phyloP scores from a whole-genome alignment of 2,797 vertebrate genomes.

The Oryzias sinensis region DNA sequence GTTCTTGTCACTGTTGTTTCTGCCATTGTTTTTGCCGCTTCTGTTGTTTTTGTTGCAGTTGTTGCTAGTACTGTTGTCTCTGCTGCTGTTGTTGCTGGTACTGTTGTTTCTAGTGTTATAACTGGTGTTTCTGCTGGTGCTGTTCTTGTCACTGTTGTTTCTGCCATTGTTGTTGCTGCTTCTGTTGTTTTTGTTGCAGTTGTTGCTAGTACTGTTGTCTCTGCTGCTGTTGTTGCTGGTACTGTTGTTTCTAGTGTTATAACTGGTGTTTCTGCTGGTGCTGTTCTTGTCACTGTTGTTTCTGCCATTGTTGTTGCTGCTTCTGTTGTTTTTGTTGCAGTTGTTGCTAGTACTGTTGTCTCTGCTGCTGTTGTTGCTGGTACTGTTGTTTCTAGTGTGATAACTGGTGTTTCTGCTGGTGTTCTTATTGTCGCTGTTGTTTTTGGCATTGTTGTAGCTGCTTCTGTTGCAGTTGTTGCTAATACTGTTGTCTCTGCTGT shows the following conservation, averaged over 20 bases:
- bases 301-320: too few species aligned
- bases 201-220: neutral
- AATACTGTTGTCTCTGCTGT: too few species aligned
- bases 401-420: neutral
- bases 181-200: neutral
- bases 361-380: neutral
- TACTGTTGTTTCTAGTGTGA: neutral
- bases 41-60: neutral
- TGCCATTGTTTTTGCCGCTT: neutral
- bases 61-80: neutral
- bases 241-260: too few species aligned
- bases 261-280: too few species aligned
- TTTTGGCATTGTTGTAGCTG: too few species aligned
- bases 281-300: too few species aligned
- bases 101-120: too few species aligned
- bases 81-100: neutral
- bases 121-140: too few species aligned
- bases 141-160: too few species aligned
- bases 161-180: neutral
- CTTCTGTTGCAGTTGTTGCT: neutral
- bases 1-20: too few species aligned
- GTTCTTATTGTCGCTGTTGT: neutral
- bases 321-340: neutral
- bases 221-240: neutral
- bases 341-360: neutral